These are phyloP conservation scores for Neodontobutis hainanensis DNA, from an alignment of 2,113 vertebrate genomes.

Conservation along the genomic window DNA sequence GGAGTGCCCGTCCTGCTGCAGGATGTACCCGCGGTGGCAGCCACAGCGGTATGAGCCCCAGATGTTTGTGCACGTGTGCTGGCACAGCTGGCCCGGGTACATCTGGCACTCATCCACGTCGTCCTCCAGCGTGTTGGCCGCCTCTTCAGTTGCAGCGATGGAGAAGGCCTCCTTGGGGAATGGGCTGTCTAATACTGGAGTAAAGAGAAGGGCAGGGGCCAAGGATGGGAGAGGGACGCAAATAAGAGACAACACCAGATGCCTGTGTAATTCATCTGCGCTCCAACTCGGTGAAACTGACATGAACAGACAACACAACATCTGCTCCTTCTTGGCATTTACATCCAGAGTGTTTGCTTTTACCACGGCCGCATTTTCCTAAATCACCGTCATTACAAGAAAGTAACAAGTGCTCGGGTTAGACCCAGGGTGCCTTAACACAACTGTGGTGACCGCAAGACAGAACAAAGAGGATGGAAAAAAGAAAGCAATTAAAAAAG, in stretches of 20 bases:
- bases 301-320: constrained; percentile 28
- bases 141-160: constrained; percentile 73
- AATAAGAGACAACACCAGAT: constrained; percentile 56
- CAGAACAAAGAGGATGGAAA: not conserved
- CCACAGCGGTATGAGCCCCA: constrained; percentile 86
- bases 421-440: not conserved
- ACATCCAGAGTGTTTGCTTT: constrained; percentile 18
- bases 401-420: constrained; percentile 6
- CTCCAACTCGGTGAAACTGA: constrained; percentile 29
- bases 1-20: constrained; percentile 85
- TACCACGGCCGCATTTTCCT: constrained; percentile 1
- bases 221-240: not conserved
- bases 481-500: not conserved
- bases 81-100: constrained; percentile 82
- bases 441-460: not conserved
- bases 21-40: constrained; percentile 84
- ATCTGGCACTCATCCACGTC: constrained; percentile 85
- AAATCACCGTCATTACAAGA: constrained; percentile 12
- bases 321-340: constrained; percentile 18
- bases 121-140: constrained; percentile 73
- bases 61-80: constrained; percentile 82
- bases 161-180: constrained; percentile 84
- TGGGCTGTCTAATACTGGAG: constrained; percentile 82
- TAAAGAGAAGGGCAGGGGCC: not conserved
- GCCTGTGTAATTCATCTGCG: constrained; percentile 12